Percentiles rank a stretch among this genome's conserved stretches.
These are phyloP conservation scores for Drosophila lacteicornis DNA, from an alignment of 1,140 invertebrate species.

Conservation along the genomic window DNA sequence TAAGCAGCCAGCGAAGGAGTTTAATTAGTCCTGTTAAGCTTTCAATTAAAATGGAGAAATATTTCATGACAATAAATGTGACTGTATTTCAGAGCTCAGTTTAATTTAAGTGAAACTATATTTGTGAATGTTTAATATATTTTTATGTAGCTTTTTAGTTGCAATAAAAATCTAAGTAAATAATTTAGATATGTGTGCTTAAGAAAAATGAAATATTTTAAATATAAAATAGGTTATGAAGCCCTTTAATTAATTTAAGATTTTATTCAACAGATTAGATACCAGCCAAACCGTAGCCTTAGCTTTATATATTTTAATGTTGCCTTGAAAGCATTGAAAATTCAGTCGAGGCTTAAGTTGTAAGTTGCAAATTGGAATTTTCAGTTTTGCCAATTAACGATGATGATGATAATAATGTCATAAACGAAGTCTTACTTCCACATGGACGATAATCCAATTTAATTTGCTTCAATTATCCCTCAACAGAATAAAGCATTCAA, in stretches of 20 bases:
- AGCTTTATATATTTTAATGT: conserved; percentile 15
- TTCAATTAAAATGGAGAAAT: neutral
- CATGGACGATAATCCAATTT: conserved; percentile 32
- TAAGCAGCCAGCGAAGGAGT: neutral
- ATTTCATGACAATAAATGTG: neutral
- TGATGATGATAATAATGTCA: conserved; percentile 9
- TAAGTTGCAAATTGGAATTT: conserved; percentile 7
- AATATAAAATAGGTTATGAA: too few relatives aligned
- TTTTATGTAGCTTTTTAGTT: neutral
- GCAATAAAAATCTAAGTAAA: neutral
- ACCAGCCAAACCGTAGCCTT: neutral
- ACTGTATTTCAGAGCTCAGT: neutral
- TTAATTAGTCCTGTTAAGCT: conserved; percentile 2
- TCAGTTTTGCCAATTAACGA: conserved; percentile 5
- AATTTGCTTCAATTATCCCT: conserved; percentile 1
- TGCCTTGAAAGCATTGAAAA: conserved; percentile 1
- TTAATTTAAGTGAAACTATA: neutral
- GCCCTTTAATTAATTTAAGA: too few relatives aligned
- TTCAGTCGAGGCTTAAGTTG: conserved; percentile 5
- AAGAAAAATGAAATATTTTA: neutral
- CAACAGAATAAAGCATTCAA: neutral
- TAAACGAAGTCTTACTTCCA: conserved; percentile 19
- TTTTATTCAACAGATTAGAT: neutral
- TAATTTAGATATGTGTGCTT: neutral
- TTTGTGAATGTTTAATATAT: neutral